phyloP scores from a whole-genome alignment of 2,888 invertebrate species.

The Sarcophaga caerulescens region DNA sequence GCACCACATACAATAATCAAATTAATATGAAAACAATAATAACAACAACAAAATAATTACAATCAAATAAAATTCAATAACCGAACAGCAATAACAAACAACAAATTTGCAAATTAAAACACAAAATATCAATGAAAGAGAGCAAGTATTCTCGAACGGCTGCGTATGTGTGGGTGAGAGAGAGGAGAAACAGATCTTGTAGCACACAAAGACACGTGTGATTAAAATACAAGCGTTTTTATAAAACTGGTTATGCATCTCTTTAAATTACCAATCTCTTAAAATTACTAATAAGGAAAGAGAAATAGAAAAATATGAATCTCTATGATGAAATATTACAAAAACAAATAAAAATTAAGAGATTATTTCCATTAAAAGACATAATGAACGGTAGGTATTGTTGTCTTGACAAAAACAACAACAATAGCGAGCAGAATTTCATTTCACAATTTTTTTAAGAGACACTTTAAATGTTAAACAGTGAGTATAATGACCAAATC shows the following conservation, averaged over 20 bases:
- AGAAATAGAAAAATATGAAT: neutral
- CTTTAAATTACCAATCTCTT: constrained; percentile 22
- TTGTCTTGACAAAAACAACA: neutral
- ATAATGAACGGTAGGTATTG: neutral
- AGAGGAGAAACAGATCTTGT: constrained; percentile 15
- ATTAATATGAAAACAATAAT: neutral
- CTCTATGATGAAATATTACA: neutral
- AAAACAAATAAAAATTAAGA: neutral
- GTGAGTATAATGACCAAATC: constrained; percentile 58
- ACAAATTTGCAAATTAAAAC: too few species aligned
- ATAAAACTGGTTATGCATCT: neutral
- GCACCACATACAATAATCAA: constrained; percentile 4
- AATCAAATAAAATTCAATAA: too few species aligned
- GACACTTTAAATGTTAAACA: constrained; percentile 19
- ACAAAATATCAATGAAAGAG: too few species aligned
- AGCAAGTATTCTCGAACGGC: too few species aligned
- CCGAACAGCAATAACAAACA: too few species aligned
- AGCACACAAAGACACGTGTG: neutral
- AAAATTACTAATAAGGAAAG: neutral
- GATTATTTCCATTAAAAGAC: neutral
- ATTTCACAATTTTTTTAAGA: constrained; percentile 56
- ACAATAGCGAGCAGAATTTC: neutral
- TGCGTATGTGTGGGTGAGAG: neutral
- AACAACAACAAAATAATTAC: neutral
- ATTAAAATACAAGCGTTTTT: neutral